phyloP scores from a whole-genome alignment of 2,797 vertebrate genomes.

The Centropyge bicolor region DNA sequence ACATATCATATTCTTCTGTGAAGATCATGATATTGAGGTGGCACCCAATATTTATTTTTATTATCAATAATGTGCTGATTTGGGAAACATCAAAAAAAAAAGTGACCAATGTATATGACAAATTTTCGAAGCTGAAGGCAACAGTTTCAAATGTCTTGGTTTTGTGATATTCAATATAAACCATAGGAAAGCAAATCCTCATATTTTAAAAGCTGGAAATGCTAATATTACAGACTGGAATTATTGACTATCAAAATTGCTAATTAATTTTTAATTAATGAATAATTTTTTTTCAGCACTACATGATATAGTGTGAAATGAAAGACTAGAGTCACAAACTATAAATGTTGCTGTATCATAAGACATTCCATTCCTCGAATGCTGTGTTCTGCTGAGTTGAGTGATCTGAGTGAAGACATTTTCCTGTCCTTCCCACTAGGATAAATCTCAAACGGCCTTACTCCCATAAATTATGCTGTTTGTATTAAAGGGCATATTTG shows the following conservation, averaged over 20 bases:
- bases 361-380: conserved; percentile 5
- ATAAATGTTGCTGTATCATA: neutral
- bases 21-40: neutral
- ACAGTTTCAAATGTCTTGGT: no score
- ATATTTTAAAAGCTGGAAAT: neutral
- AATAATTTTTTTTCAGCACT: neutral
- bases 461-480: conserved; percentile 70
- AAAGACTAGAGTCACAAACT: neutral
- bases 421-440: conserved; percentile 29
- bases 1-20: neutral
- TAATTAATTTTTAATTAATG: neutral
- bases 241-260: neutral
- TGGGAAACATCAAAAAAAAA: no score
- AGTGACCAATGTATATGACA: neutral
- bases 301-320: neutral
- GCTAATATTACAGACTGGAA: neutral
- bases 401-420: conserved; percentile 26
- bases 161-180: neutral
- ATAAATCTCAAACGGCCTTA: conserved; percentile 48
- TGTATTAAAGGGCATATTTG: conserved; percentile 74
- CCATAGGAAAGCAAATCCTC: neutral
- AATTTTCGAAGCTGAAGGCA: no score
- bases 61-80: neutral
- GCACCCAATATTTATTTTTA: neutral
- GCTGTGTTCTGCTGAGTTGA: conserved; percentile 2